These are phyloP conservation scores for Pristionchus exspectatus DNA, from an alignment of 2,888 invertebrate species.

Conservation along the genomic window DNA sequence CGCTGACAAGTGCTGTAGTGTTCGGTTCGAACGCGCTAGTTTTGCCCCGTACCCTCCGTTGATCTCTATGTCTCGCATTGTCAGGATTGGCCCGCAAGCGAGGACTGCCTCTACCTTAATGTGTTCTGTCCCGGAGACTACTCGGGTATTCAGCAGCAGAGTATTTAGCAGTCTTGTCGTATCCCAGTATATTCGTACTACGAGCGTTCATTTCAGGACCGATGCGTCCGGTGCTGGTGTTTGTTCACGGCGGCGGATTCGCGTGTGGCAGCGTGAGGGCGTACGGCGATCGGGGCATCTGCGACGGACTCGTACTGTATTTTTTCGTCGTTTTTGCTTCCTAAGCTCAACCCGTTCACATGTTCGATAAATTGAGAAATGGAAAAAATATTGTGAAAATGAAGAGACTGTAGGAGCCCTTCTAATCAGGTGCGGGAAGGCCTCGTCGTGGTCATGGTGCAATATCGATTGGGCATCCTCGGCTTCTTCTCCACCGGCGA, in stretches of 20 bases:
- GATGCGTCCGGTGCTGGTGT: neutral
- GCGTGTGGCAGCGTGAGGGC: neutral
- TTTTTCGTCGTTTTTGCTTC: too few relatives aligned
- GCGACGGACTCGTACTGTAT: neutral
- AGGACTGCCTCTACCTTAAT: slow-evolving; percentile 27
- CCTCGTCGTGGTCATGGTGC: neutral
- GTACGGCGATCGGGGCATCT: neutral
- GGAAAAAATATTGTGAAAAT: too few relatives aligned
- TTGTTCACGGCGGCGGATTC: neutral
- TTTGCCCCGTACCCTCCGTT: too few relatives aligned
- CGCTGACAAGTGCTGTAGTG: too few relatives aligned
- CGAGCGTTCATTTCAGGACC: neutral
- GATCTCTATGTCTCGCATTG: too few relatives aligned
- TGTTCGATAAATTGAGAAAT: too few relatives aligned
- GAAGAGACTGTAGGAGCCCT: too few relatives aligned
- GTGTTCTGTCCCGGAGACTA: neutral
- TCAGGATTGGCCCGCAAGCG: neutral
- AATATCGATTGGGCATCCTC: neutral
- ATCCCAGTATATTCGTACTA: too few relatives aligned
- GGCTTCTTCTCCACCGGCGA: neutral
- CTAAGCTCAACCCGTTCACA: too few relatives aligned
- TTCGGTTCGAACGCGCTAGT: too few relatives aligned
- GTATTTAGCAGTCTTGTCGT: too few relatives aligned
- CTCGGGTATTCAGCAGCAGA: neutral
- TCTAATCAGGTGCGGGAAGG: neutral